These are phyloP conservation scores for Petrolisthes cinctipes DNA, from an alignment of 2,888 invertebrate genomes.

Conservation along the genomic window DNA sequence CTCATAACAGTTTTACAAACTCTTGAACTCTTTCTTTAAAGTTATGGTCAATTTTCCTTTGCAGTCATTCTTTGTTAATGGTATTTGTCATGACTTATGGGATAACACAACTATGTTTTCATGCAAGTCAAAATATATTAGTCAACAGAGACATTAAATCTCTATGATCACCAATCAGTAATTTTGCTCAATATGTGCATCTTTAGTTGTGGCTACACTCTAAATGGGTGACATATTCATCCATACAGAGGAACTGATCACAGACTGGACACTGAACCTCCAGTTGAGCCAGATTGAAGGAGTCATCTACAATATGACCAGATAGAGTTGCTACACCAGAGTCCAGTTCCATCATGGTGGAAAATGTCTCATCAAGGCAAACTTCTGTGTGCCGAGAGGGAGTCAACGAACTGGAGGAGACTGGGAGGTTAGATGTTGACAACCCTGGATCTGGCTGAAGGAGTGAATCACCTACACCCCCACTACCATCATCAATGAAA, in stretches of 20 bases:
- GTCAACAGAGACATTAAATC: no score
- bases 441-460: not conserved
- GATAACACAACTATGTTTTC: no score
- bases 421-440: not conserved
- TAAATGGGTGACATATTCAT: slow-evolving; percentile 48
- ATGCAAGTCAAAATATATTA: no score
- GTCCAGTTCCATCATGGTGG: slow-evolving; percentile 38
- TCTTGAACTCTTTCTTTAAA: no score
- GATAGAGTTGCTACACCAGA: slow-evolving; percentile 27
- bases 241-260: slow-evolving; percentile 55
- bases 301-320: slow-evolving; percentile 48
- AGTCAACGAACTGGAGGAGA: not conserved
- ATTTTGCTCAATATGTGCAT: no score
- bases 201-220: slow-evolving; percentile 44
- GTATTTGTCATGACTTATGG: no score
- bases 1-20: no score
- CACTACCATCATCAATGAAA: no score
- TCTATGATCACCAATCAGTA: no score
- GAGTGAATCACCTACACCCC: not conserved
- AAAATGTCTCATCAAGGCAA: slow-evolving; percentile 16
- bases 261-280: slow-evolving; percentile 51
- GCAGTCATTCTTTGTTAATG: no score
- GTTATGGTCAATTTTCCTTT: no score
- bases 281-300: slow-evolving; percentile 42
- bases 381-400: slow-evolving; percentile 7